Base-by-base conservation (phyloP, 2,888 invertebrate species). In the Cosmopolites sordidus region DNA sequence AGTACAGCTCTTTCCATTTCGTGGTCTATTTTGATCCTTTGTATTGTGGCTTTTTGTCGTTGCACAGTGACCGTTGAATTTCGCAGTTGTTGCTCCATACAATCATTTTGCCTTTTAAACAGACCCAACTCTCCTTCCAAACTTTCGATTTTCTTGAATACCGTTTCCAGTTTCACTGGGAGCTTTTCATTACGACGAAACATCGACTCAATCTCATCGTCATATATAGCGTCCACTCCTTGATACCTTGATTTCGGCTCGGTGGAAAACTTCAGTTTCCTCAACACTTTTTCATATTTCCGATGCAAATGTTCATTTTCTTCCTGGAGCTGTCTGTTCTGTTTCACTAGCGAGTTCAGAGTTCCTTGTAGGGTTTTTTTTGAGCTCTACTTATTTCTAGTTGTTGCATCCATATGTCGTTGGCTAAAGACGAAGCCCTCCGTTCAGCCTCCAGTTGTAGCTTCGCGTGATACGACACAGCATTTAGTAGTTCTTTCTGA, bases 361-460 rank as follows among this genome's bases (percentile, higher is more conserved):
- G 62, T 63, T n/a, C 66, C 67, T 46, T 68, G 66, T 6, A 71
- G 43, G 12, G 62, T 56, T 48, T 56, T 59, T 52, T 66, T 40
- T 68, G 67, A 4, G 58, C 56, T 45, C 64, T 66, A 30, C 62
- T 60, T 5, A 67, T 58, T 41, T 71, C 69, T 11, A 65, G 52
- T 54, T 71, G 70, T 38, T 70, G 65, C 45, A 61, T 39, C 69
- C 69, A 71, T 62, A 71, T 66, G 29, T 70, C 67, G 48, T 65
- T 64, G 0, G 68, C 62, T n/a, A 71, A 55, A 15, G 59, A 58
- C 46, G 61, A 64, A 5, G 65, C 61, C 17, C 64, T 61, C 43
- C 64, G 54, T 61, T 72, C 70, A 1, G 66, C 63, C 18, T 69
- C 68, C 54, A 60, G 58, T 51, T 64, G 67, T 5, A 70, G 45